Conservation (phyloP, 2,888 invertebrate genomes). For the Omphaloscelis lunosa region DNA sequence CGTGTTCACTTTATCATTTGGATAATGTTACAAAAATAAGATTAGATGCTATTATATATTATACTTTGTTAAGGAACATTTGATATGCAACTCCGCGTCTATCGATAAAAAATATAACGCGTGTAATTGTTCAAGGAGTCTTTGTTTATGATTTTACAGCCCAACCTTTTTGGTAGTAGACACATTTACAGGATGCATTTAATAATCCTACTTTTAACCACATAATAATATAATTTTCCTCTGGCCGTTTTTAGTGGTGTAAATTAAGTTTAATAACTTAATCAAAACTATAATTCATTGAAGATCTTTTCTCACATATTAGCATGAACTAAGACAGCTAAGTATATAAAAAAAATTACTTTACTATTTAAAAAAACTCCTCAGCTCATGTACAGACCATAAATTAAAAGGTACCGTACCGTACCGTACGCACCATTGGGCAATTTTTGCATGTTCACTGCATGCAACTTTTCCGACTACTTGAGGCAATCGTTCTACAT, state of each 20-base stretch:
- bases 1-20: slow-evolving; percentile 69
- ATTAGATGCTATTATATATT: slow-evolving; percentile 58
- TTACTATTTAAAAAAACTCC: not conserved
- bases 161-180: not conserved
- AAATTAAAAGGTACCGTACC: not conserved
- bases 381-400: not conserved
- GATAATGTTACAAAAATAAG: slow-evolving; percentile 61
- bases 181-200: no score
- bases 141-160: not conserved
- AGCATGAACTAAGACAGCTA: not conserved
- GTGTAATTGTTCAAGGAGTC: not conserved
- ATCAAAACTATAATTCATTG: not conserved
- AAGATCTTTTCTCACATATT: not conserved
- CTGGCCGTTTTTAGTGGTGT: no score
- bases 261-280: not conserved
- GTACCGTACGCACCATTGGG: not conserved
- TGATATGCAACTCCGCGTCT: slow-evolving; percentile 41
- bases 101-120: not conserved
- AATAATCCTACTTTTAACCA: not conserved
- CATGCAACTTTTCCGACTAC: not conserved
- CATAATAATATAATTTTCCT: not conserved
- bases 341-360: not conserved
- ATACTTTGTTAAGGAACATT: slow-evolving; percentile 37
- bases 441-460: not conserved
- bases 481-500: not conserved